Conservation (phyloP, 2,113 vertebrate genomes). For the Alethe castanea region DNA sequence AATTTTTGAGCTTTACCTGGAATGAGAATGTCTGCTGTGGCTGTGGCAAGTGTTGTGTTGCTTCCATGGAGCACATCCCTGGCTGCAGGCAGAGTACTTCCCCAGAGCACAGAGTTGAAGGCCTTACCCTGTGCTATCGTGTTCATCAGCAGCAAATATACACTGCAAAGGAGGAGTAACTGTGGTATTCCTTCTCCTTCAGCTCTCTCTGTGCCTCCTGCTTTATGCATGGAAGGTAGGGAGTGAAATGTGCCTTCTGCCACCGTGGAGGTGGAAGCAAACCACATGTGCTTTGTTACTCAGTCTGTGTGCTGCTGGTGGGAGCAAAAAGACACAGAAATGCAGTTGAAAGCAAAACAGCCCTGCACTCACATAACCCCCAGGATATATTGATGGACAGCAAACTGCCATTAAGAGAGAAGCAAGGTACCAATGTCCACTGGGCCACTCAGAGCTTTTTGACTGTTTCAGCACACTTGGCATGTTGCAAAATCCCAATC, state of each 20-base stretch:
- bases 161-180: background rate
- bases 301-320: background rate
- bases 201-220: background rate
- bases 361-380: background rate
- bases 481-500: background rate
- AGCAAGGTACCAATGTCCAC: background rate
- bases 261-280: background rate
- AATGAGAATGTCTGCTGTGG: background rate
- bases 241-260: background rate
- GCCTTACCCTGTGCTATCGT: background rate
- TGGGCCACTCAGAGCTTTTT: background rate
- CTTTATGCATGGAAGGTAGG: background rate
- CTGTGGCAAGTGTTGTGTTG: background rate
- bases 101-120: background rate
- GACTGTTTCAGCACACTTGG: background rate
- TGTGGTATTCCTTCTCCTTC: background rate
- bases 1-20: background rate
- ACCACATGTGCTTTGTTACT: background rate
- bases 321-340: background rate
- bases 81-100: background rate
- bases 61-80: background rate
- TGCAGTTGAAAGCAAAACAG: background rate
- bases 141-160: background rate
- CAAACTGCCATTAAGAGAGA: constrained; percentile 20
- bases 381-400: background rate